Conservation (phyloP, 2,797 vertebrate genomes). For the Synanceia verrucosa region DNA sequence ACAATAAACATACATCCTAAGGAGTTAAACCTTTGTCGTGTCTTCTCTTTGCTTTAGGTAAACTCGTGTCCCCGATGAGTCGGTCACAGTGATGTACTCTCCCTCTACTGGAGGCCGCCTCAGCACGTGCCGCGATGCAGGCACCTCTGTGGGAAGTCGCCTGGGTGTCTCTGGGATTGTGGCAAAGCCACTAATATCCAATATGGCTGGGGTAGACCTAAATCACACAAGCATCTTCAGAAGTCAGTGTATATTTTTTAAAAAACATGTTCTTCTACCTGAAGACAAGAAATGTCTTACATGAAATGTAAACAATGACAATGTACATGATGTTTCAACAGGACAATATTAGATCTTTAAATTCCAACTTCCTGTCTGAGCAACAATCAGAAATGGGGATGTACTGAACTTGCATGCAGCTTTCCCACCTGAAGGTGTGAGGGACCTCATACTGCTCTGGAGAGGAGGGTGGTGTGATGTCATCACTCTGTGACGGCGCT, state of each 20-base stretch:
- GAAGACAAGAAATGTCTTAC: too few species aligned
- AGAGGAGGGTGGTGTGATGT: slow-evolving; percentile 82
- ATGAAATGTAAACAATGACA: neutral
- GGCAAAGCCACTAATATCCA: slow-evolving; percentile 80
- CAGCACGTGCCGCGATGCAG: slow-evolving; percentile 69
- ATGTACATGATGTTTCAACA: neutral
- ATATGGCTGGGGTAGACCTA: slow-evolving; percentile 29
- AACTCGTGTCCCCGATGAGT: slow-evolving; percentile 85
- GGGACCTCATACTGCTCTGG: slow-evolving; percentile 66
- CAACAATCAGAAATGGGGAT: neutral
- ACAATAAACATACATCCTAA: neutral
- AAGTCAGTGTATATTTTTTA: neutral
- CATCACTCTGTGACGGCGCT: slow-evolving; percentile 22
- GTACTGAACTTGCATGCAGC: too few species aligned
- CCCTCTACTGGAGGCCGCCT: slow-evolving; percentile 88
- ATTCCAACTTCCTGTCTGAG: neutral
- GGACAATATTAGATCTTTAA: neutral
- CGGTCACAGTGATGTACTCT: slow-evolving; percentile 92
- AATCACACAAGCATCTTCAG: slow-evolving; percentile 23
- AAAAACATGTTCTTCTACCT: too few species aligned
- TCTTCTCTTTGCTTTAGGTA: slow-evolving; percentile 87
- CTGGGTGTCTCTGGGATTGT: slow-evolving; percentile 64
- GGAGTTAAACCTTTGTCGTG: slow-evolving; percentile 44
- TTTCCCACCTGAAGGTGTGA: slow-evolving; percentile 70
- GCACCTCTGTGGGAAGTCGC: neutral